A percentile compares a stretch with the other conserved stretches of the same genome.
phyloP scores from a whole-genome alignment of 2,113 vertebrate genomes.

The Sakesphorus luctuosus region DNA sequence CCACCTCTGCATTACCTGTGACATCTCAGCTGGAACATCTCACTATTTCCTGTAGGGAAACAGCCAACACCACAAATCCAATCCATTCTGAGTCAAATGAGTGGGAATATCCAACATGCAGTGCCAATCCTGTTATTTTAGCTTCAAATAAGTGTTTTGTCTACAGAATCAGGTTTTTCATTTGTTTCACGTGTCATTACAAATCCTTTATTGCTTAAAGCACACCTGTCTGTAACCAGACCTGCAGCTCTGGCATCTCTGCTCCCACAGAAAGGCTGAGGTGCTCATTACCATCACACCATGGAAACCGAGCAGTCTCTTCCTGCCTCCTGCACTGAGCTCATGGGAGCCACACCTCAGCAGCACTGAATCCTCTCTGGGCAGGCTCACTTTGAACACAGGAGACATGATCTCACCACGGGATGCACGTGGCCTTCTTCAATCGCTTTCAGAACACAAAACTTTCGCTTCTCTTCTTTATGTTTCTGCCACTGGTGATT shows the following conservation, averaged over 20 bases:
- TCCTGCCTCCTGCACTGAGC: background rate
- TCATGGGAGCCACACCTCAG: background rate
- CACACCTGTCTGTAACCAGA: background rate
- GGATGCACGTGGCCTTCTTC: background rate
- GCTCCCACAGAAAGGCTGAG: background rate
- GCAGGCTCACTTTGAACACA: background rate
- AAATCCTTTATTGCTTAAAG: background rate
- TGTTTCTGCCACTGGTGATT: constrained; percentile 48
- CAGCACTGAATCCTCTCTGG: background rate
- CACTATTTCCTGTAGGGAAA: background rate
- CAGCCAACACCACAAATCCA: background rate
- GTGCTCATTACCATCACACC: background rate
- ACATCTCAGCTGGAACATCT: background rate
- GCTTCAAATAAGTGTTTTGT: background rate
- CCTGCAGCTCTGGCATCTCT: background rate
- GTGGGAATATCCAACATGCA: background rate
- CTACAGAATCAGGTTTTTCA: background rate
- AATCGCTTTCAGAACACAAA: background rate
- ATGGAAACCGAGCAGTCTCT: background rate
- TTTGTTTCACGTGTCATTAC: background rate
- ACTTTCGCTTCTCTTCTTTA: constrained; percentile 18
- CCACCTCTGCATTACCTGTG: background rate
- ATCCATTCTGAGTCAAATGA: background rate
- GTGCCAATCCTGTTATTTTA: background rate
- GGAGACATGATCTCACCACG: background rate